These are phyloP conservation scores for Esox niger DNA, from an alignment of 2,113 vertebrate species.

Conservation along the genomic window DNA sequence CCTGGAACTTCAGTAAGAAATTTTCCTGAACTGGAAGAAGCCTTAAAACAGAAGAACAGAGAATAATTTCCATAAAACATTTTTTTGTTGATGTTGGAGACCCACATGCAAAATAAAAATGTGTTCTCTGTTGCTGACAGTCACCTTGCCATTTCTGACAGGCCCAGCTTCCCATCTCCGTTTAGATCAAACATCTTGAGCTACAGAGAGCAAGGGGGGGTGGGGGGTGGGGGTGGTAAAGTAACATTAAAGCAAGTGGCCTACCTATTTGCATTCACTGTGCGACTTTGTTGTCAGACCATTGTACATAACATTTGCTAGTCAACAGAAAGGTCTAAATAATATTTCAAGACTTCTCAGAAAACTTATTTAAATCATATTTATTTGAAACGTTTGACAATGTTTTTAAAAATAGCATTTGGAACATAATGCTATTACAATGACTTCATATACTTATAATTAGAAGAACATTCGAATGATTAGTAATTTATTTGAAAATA, in stretches of 20 bases:
- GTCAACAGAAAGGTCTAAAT: too few species aligned
- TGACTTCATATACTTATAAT: too few species aligned
- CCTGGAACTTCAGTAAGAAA: conserved; percentile 97
- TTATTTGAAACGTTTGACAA: too few species aligned
- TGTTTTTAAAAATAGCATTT: too few species aligned
- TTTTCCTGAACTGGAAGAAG: conserved; percentile 96
- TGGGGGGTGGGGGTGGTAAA: neutral
- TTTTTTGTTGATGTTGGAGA: neutral
- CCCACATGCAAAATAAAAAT: neutral
- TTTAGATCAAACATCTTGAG: conserved; percentile 96
- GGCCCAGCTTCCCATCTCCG: conserved; percentile 91
- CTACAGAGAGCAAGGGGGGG: conserved; percentile 55
- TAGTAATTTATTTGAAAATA: too few species aligned
- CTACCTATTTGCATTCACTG: too few species aligned
- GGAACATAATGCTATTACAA: too few species aligned
- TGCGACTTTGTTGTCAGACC: too few species aligned
- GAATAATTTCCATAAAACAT: neutral
- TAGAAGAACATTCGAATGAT: too few species aligned
- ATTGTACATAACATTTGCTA: too few species aligned
- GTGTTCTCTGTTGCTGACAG: neutral
- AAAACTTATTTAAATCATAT: too few species aligned
- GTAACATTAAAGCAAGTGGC: neutral
- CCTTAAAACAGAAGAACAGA: conserved; percentile 64
- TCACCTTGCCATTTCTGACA: conserved; percentile 96
- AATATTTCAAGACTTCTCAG: too few species aligned